phyloP scores from a whole-genome alignment of 2,888 invertebrate genomes.

The Idaea biselata region DNA sequence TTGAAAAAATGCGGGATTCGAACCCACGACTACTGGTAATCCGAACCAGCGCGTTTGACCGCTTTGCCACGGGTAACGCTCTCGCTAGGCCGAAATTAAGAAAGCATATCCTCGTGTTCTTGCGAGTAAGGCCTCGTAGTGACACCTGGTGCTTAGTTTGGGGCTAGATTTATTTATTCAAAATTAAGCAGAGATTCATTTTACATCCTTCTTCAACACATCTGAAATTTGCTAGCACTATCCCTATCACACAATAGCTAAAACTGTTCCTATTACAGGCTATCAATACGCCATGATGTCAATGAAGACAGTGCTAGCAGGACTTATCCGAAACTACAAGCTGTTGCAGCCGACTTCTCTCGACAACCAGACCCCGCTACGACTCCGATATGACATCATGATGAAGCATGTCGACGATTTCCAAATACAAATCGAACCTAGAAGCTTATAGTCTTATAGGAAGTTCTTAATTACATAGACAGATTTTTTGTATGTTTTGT shows the following conservation, averaged over 20 bases:
- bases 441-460: not conserved
- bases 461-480: too few species aligned
- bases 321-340: slow-evolving; percentile 12
- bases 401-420: slow-evolving; percentile 5
- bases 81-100: too few species aligned
- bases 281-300: slow-evolving; percentile 32
- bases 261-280: slow-evolving; percentile 18
- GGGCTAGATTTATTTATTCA: too few species aligned
- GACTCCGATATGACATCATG: slow-evolving; percentile 2
- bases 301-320: slow-evolving; percentile 24
- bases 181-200: not conserved
- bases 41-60: too few species aligned
- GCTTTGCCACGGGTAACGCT: too few species aligned
- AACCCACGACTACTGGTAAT: too few species aligned
- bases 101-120: too few species aligned
- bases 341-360: slow-evolving; percentile 3
- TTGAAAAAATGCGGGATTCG: too few species aligned
- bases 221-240: too few species aligned
- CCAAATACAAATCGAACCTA: slow-evolving; percentile 5
- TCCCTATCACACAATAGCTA: not conserved
- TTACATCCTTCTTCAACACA: not conserved
- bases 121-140: too few species aligned
- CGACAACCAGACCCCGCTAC: not conserved
- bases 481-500: too few species aligned
- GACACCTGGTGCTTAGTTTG: too few species aligned